Percentiles rank a stretch among this genome's conserved stretches.
Evolutionary conservation across 2,797 vertebrate genomes (phyloP).

Genomic region (Characodon lateralis): DNA sequence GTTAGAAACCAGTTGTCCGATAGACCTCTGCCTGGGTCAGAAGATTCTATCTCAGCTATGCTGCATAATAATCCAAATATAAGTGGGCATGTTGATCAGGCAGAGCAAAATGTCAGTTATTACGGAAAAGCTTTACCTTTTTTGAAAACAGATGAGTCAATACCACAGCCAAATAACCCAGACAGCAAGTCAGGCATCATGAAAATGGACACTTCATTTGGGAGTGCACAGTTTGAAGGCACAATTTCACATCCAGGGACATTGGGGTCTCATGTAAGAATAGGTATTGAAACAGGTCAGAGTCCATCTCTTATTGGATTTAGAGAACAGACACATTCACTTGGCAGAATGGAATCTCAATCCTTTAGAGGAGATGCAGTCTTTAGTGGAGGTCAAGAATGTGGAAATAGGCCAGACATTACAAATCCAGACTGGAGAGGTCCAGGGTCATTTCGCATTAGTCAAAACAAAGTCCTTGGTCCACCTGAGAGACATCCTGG

Average conservation of each 20-base stretch:
- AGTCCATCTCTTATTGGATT: constrained; percentile 16
- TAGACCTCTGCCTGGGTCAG: constrained; percentile 15
- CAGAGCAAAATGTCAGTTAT: constrained; percentile 10
- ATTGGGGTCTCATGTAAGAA: constrained; percentile 19
- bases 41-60: constrained; percentile 5
- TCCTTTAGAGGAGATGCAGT: constrained; percentile 26
- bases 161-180: constrained; percentile 17
- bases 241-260: constrained; percentile 12
- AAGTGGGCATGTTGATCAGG: constrained; percentile 3
- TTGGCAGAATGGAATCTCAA: constrained; percentile 20
- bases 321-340: not conserved
- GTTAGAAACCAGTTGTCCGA: constrained; percentile 11
- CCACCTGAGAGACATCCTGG: constrained; percentile 29
- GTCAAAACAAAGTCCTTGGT: constrained; percentile 28
- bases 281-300: constrained; percentile 14
- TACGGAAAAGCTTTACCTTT: constrained; percentile 18
- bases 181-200: constrained; percentile 11
- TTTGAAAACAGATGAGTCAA: constrained; percentile 18
- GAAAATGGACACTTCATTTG: constrained; percentile 15
- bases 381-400: constrained; percentile 14
- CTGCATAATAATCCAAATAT: constrained; percentile 15
- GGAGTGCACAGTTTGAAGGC: constrained; percentile 15
- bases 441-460: constrained; percentile 15
- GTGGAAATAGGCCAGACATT: constrained; percentile 22
- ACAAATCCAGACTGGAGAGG: constrained; percentile 38